A percentile compares a stretch with the other conserved stretches of the same genome.
These are phyloP conservation scores for Ameiurus melas DNA, from an alignment of 2,113 vertebrate genomes.

Conservation along the genomic window DNA sequence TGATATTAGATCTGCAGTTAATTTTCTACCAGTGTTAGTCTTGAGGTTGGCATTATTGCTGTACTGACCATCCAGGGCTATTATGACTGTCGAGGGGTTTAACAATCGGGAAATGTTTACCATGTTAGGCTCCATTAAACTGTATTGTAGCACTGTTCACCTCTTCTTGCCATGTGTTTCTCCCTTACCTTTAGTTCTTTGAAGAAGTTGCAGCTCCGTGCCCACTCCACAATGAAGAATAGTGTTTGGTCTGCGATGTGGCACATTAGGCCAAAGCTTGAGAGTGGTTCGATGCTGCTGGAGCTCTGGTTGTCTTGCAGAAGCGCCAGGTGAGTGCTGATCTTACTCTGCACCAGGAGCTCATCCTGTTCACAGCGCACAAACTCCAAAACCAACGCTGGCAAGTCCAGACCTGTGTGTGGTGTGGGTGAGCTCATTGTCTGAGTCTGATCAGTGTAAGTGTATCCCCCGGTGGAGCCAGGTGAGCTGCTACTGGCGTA, in stretches of 20 bases:
- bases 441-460: constrained; percentile 76
- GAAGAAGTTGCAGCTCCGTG: constrained; percentile 95
- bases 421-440: constrained; percentile 66
- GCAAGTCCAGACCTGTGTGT: constrained; percentile 65
- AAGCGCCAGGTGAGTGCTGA: constrained; percentile 79
- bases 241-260: constrained; percentile 97
- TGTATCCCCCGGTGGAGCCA: constrained; percentile 79
- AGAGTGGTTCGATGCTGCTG: constrained; percentile 32
- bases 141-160: neutral
- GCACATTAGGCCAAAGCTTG: constrained; percentile 79
- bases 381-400: constrained; percentile 89
- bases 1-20: neutral
- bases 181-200: constrained; percentile 90
- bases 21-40: neutral
- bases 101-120: neutral
- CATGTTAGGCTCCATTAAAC: neutral
- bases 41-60: neutral
- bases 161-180: neutral
- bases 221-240: constrained; percentile 98
- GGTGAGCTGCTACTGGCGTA: constrained; percentile 76
- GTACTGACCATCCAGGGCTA: neutral
- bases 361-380: constrained; percentile 90
- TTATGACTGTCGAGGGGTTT: neutral
- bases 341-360: constrained; percentile 79
- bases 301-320: constrained; percentile 87